Percentiles rank a stretch among this genome's conserved stretches.
Evolutionary conservation across 2,113 vertebrate genomes (phyloP).

Genomic region (Carettochelys insculpta): DNA sequence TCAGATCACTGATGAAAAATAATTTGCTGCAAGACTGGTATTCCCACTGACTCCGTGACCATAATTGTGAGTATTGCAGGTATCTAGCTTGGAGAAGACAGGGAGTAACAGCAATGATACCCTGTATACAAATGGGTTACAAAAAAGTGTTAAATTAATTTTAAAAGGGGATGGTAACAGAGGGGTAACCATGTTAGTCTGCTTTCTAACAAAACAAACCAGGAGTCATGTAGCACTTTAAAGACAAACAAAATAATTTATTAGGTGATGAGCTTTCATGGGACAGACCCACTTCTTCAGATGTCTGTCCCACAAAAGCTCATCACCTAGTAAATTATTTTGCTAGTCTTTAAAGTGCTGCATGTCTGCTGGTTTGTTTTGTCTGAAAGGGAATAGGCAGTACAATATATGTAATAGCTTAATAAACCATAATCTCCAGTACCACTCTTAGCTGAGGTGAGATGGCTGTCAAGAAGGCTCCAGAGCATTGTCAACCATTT

Average conservation of each 20-base stretch:
- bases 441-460: neutral
- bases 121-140: neutral
- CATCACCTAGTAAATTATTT: too few species aligned
- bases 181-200: too few species aligned
- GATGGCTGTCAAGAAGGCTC: conserved; percentile 20
- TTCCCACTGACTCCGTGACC: neutral
- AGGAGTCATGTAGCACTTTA: too few species aligned
- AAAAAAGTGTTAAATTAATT: neutral
- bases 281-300: too few species aligned
- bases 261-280: too few species aligned
- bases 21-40: neutral
- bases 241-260: too few species aligned
- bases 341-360: too few species aligned
- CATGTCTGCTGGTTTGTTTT: too few species aligned
- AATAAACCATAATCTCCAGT: neutral
- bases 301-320: too few species aligned
- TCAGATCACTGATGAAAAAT: neutral
- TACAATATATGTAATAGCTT: neutral
- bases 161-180: neutral
- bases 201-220: too few species aligned
- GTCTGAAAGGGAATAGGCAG: neutral
- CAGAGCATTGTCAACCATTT: conserved; percentile 41
- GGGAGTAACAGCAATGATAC: neutral
- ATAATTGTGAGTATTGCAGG: neutral
- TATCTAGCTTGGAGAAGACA: neutral